Percentiles rank a stretch among this genome's conserved stretches.
Conservation (phyloP, 2,888 invertebrate genomes). For the Agonopterix alstromeriana region DNA sequence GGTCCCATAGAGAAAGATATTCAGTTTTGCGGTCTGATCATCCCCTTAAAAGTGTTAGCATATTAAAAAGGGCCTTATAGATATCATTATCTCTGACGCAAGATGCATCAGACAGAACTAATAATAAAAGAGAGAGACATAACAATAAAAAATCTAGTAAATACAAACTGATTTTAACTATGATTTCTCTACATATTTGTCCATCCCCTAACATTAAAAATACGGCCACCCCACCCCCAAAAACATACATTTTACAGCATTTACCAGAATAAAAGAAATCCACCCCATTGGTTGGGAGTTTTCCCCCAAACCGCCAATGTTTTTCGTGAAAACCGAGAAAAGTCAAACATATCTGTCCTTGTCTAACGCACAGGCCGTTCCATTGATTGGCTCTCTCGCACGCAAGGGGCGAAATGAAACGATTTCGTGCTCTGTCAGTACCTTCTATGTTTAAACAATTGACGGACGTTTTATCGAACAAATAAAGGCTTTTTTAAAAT, state of each 20-base stretch:
- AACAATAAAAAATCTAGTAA: too few relatives aligned
- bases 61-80: too few relatives aligned
- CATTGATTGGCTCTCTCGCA: conserved; percentile 38
- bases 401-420: conserved; percentile 46
- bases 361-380: conserved; percentile 26
- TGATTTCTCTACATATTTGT: too few relatives aligned
- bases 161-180: too few relatives aligned
- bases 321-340: conserved; percentile 49
- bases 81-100: too few relatives aligned
- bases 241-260: neutral
- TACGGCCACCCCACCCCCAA: conserved; percentile 20
- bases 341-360: conserved; percentile 40
- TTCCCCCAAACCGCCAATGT: conserved; percentile 38
- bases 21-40: too few relatives aligned
- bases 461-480: conserved; percentile 52
- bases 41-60: too few relatives aligned
- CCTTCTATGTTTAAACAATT: conserved; percentile 58
- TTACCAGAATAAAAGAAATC: conserved; percentile 1
- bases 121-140: too few relatives aligned
- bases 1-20: too few relatives aligned
- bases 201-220: conserved; percentile 24
- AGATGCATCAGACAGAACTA: too few relatives aligned
- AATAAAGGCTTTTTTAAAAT: conserved; percentile 25
- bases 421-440: conserved; percentile 49
- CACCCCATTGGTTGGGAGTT: conserved; percentile 45